Conservation (phyloP, 2,113 vertebrate genomes). For the Platysteira castanea region DNA sequence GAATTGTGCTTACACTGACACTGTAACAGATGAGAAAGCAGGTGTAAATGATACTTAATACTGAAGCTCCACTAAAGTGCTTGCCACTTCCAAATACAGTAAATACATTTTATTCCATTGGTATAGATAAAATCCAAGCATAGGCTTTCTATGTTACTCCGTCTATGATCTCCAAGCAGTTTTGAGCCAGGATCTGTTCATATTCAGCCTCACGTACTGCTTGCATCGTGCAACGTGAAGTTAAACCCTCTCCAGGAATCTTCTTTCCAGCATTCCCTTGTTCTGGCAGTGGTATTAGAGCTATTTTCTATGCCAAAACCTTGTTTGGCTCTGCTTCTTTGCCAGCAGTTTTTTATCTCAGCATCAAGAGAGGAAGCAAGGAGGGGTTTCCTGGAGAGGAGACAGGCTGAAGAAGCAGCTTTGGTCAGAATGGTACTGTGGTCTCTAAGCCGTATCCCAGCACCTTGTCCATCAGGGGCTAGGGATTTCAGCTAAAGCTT, state of each 20-base stretch:
- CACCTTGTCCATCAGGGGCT: not conserved
- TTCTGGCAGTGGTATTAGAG: not conserved
- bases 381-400: not conserved
- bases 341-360: conserved; percentile 29
- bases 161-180: not conserved
- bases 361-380: not conserved
- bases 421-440: not conserved
- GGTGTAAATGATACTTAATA: not conserved
- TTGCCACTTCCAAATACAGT: not conserved
- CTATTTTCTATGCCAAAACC: not conserved
- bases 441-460: not conserved
- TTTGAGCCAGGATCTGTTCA: conserved; percentile 21
- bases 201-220: conserved; percentile 27
- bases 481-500: not conserved
- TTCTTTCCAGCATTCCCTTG: conserved; percentile 26
- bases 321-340: not conserved
- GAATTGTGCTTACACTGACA: not conserved
- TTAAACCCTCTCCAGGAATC: not conserved
- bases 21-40: not conserved
- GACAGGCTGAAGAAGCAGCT: not conserved
- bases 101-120: not conserved
- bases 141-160: not conserved
- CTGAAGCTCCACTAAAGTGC: not conserved
- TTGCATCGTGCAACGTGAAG: not conserved
- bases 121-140: not conserved